These are phyloP conservation scores for Asarcornis scutulata DNA, from an alignment of 2,113 vertebrate species.

Conservation along the genomic window DNA sequence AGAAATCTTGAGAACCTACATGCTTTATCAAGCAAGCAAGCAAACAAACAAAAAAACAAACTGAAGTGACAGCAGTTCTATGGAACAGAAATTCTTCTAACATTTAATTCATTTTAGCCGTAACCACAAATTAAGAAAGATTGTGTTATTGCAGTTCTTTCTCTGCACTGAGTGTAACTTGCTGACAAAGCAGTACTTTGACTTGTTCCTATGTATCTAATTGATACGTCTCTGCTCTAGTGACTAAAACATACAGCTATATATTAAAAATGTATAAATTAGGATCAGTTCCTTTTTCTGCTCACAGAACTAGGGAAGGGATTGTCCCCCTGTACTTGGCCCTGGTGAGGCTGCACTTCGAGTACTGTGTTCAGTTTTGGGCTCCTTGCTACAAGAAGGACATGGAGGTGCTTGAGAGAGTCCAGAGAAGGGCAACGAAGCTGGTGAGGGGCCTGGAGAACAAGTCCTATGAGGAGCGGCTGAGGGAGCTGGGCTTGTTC, in stretches of 20 bases:
- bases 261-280: neutral
- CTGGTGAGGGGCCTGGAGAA: too few species aligned
- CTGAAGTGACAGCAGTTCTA: neutral
- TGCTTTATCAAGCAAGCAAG: neutral
- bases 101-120: neutral
- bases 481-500: too few species aligned
- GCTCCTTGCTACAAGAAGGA: too few species aligned
- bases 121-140: neutral
- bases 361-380: too few species aligned
- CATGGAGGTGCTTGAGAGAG: too few species aligned
- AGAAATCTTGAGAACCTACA: neutral
- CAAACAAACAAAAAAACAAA: neutral
- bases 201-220: neutral
- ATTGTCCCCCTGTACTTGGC: too few species aligned
- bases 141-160: neutral
- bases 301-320: neutral
- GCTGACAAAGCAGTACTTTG: neutral
- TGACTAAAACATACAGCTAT: neutral
- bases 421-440: too few species aligned
- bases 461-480: too few species aligned
- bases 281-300: neutral
- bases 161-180: neutral
- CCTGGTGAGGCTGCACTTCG: too few species aligned
- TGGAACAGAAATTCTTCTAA: neutral
- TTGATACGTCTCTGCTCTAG: neutral